These are phyloP conservation scores for Tetragonisca angustula DNA, from an alignment of 2,888 invertebrate species.

Conservation along the genomic window DNA sequence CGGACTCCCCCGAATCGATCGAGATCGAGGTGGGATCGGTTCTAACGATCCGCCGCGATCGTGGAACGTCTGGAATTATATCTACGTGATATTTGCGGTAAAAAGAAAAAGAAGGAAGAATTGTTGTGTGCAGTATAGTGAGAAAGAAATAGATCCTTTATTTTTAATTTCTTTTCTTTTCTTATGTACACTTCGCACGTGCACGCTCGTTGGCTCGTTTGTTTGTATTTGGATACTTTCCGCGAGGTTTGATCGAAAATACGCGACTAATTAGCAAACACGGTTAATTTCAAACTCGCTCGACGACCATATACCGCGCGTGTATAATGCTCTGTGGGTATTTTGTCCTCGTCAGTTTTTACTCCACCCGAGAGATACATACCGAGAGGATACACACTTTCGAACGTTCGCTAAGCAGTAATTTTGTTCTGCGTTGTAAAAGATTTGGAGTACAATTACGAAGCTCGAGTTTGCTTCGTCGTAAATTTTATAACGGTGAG, in stretches of 20 bases:
- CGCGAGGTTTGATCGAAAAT: not conserved
- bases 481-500: not conserved
- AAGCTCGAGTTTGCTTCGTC: too few species aligned
- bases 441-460: not conserved
- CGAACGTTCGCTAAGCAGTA: not conserved
- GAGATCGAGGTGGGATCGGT: slow-evolving; percentile 21
- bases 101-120: too few species aligned
- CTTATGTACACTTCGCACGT: not conserved
- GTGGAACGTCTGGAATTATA: not conserved
- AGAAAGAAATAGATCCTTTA: not conserved
- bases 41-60: not conserved
- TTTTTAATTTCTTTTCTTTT: not conserved
- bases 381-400: too few species aligned
- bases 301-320: not conserved
- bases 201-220: not conserved
- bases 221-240: not conserved
- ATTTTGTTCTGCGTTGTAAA: not conserved
- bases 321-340: not conserved
- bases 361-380: not conserved
- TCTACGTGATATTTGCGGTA: too few species aligned
- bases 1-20: slow-evolving; percentile 28
- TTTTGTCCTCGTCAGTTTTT: not conserved
- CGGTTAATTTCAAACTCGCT: not conserved
- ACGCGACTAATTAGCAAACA: slow-evolving; percentile 13
- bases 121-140: not conserved